These are phyloP conservation scores for Conchocele bisecta DNA, from an alignment of 2,888 invertebrate genomes.

Conservation along the genomic window DNA sequence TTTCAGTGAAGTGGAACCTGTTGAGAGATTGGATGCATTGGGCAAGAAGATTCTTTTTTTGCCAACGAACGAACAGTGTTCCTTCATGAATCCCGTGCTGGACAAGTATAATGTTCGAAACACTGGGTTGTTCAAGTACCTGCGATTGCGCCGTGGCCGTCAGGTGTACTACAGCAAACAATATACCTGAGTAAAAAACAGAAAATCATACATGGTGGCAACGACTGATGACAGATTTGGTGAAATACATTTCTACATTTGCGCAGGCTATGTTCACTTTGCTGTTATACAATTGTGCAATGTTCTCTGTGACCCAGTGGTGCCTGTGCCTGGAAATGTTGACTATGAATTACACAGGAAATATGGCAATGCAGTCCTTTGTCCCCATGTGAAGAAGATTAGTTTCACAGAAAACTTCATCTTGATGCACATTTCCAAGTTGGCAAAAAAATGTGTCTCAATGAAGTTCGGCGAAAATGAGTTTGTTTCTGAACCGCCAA, in stretches of 20 bases:
- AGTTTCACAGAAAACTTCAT: conserved; percentile 6
- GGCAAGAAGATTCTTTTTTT: too few relatives aligned
- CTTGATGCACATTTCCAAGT: conserved; percentile 4
- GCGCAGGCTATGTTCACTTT: not conserved
- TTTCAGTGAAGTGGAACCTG: too few relatives aligned
- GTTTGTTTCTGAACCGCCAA: conserved; percentile 9
- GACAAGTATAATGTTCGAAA: too few relatives aligned
- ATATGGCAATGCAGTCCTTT: not conserved
- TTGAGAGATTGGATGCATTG: too few relatives aligned
- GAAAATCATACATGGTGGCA: conserved; percentile 2
- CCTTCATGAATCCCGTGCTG: too few relatives aligned
- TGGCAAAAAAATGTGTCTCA: conserved; percentile 10
- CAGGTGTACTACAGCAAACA: not conserved
- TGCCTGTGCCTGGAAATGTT: too few relatives aligned
- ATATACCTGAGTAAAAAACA: not conserved
- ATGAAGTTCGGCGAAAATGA: conserved; percentile 7
- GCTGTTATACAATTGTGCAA: too few relatives aligned
- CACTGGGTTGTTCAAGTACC: not conserved
- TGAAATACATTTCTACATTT: conserved; percentile 1
- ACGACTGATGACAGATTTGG: not conserved
- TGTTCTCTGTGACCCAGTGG: too few relatives aligned
- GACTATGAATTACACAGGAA: conserved; percentile 5
- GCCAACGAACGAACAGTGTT: too few relatives aligned
- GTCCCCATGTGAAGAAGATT: not conserved
- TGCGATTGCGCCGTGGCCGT: not conserved